Base-by-base conservation (phyloP, 2,888 invertebrate species). In the Lydus trimaculatus region DNA sequence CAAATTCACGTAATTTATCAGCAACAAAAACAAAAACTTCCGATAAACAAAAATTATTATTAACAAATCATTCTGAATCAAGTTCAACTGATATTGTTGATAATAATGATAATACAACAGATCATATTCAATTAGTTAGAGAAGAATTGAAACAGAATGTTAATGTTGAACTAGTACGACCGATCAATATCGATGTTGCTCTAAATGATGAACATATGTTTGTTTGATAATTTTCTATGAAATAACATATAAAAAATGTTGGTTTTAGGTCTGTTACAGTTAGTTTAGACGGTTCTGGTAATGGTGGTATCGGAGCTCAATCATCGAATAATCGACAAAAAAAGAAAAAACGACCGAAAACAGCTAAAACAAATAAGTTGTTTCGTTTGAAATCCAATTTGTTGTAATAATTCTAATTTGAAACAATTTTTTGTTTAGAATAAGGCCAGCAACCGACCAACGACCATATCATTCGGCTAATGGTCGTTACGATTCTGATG, bases 401-500 rank as follows among this genome's bases (percentile, higher is more conserved):
- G n/a, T 28, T 28, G 2, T 4, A 28, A 28, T 28, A 4, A 28
- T 28, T 28, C 28, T 28, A n/a, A n/a, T n/a, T 65, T 61, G 36
- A 15, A 20, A 48, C 48, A 28, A 63, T 63, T 28, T 13, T 63
- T 20, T 63, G 8, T 61, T 61, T 17, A 25, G 89, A 73, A 87
- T 89, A 70, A 86, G 85, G 11, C 89, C 89, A 58, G 81, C 82
- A 70, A 71, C 72, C 11, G 74, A 78, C n/a, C 75, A 77, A 63
- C 83, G 87, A 77, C 78, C 83, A 63, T 86, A 86, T 73, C 83
- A 83, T 68, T 86, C 87, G 25, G 87, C 86, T 28, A 82, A 80
- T 65, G 77, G 78, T 64, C 74, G 80, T 64, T 36, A 71, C 9
- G 77, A 81, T 69, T 81, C 81, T 0, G 82, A 82, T 31, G 78